Conservation (phyloP, 2,113 vertebrate genomes). For the human region GRCh38 chr4:74383001-74383500, state of each 20-base stretch:
- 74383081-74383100: background rate
- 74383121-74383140: background rate
- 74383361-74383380: background rate
- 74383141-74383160: background rate
- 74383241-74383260: background rate
- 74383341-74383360: background rate
- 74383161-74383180: background rate
- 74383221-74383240: background rate
- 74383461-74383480: background rate
- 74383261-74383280: background rate
- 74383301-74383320: background rate
- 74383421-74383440: background rate
- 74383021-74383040: too few species aligned
- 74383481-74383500: background rate
- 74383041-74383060: too few species aligned
- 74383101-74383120: background rate
- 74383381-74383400: background rate
- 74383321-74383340: background rate
- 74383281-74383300: background rate
- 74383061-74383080: background rate
- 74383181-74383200: constrained; percentile 14
- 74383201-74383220: background rate
- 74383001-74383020: too few species aligned
- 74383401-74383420: background rate
- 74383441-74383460: background rate